These are phyloP conservation scores for Crocuta crocuta DNA, from an alignment of 2,113 vertebrate species.

Conservation along the genomic window DNA sequence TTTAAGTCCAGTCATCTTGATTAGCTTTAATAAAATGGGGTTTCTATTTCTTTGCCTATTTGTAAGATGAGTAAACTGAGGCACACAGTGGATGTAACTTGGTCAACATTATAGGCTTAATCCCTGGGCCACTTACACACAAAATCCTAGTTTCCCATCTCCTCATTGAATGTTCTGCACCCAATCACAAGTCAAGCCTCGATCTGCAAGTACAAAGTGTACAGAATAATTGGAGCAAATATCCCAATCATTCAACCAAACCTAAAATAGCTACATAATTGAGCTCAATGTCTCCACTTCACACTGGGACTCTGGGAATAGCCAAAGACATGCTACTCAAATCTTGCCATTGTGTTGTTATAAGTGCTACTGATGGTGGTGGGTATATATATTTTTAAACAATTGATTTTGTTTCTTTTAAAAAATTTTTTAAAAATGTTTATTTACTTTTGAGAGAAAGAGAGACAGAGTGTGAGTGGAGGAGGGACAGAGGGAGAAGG, in stretches of 20 bases:
- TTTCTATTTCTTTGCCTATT: background rate
- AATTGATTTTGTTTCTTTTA: background rate
- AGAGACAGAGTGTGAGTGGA: too few relatives aligned
- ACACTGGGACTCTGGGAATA: background rate
- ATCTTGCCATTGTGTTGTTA: background rate
- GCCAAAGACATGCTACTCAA: background rate
- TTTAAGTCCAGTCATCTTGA: background rate
- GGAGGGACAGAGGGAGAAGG: too few relatives aligned
- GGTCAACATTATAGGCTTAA: background rate
- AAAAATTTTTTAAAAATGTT: too few relatives aligned
- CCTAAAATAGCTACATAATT: constrained; percentile 32
- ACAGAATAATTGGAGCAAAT: constrained; percentile 54
- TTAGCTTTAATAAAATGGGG: background rate
- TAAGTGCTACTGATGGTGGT: background rate
- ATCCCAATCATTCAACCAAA: constrained; percentile 42
- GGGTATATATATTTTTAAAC: background rate
- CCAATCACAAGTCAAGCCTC: background rate
- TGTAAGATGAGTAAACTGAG: constrained; percentile 26
- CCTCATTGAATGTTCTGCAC: background rate
- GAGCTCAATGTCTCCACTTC: background rate
- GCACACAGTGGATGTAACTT: background rate
- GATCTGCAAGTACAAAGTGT: background rate
- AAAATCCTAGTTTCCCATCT: background rate
- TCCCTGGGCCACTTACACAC: background rate
- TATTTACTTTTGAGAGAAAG: too few relatives aligned